Base-by-base conservation (phyloP, 2,113 vertebrate genomes). In the Aldabrachelys gigantea region DNA sequence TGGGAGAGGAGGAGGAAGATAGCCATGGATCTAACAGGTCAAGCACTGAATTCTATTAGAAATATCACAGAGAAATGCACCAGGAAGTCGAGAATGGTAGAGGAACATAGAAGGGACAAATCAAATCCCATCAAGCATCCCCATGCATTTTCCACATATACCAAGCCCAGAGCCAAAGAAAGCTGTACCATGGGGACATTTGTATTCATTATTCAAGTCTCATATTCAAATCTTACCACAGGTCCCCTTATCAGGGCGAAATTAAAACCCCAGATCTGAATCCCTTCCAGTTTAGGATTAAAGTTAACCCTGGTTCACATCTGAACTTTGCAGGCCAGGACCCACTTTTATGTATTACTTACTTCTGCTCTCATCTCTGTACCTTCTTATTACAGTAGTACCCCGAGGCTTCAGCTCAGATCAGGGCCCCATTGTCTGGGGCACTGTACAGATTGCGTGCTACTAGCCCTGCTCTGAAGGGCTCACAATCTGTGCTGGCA, bases 1-100 rank as follows among this genome's bases (percentile, higher is more conserved):
- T 93, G 89, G 91, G 93, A 97, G 96, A 95, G 91, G 80, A 92
- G 91, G 41, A 95, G 75, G 44, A 80, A 91, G 93, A 93, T 92
- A 97, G 95, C 92, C 22, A 82, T 78, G 92, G 92, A 75, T 96
- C 94, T 95, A 47, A 84, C 85, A 92, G 93, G 96, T 96, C 93
- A 57, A 91, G 80, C 27, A 89, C 93, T 92, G 89, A 92, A 88
- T 90, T 91, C 84, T 94, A 92, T 49, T 78, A 80, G 52, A 54
- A n/a, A 75, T 92, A 90, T 95, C 89, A 88, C 3, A 94, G 87
- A 56, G 38, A 88, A 88, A 78, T 53, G 44, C 69, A 91, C 76
- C 78, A 53, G 90, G 56, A 92, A 90, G 95, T 92, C 95, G 94
- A 96, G 85, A 53, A 88, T 69, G 85, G 10, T 35, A 12, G n/a